Conservation (phyloP, 2,888 invertebrate genomes). For the Sialis fuliginosa region DNA sequence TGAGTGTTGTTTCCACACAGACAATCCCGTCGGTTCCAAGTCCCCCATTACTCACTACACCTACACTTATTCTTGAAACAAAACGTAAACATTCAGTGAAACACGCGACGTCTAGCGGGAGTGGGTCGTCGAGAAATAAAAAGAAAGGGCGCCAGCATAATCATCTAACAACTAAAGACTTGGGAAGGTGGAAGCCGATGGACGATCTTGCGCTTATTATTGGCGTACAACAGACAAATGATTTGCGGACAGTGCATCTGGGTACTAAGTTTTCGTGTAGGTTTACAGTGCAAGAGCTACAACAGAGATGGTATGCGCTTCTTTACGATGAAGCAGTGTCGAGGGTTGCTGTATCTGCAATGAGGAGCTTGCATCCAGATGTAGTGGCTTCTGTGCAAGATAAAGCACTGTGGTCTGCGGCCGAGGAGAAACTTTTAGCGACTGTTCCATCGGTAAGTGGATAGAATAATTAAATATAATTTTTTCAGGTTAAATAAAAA, state of each 20-base stretch:
- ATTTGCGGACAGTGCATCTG: conserved; percentile 64
- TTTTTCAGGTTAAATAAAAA: too few species aligned
- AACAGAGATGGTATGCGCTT: conserved; percentile 90
- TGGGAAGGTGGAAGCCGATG: conserved; percentile 92
- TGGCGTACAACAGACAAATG: conserved; percentile 83
- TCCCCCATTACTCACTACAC: conserved; percentile 17
- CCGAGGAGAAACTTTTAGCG: conserved; percentile 74
- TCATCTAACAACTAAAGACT: conserved; percentile 59
- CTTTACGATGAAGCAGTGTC: conserved; percentile 91
- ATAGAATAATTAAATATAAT: too few species aligned
- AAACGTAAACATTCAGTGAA: conserved; percentile 27
- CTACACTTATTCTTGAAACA: conserved; percentile 15
- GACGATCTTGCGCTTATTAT: conserved; percentile 90
- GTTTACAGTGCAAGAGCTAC: conserved; percentile 83
- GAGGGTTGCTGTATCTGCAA: conserved; percentile 77
- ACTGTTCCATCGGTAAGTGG: conserved; percentile 56
- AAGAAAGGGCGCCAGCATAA: conserved; percentile 47
- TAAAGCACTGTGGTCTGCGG: conserved; percentile 73
- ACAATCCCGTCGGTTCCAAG: conserved; percentile 8
- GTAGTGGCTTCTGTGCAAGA: conserved; percentile 72
- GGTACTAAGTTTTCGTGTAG: conserved; percentile 92
- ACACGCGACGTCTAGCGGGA: conserved; percentile 12
- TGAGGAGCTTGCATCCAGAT: conserved; percentile 87
- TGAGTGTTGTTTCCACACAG: conserved; percentile 11
- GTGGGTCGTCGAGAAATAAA: conserved; percentile 27